A percentile compares a stretch with the other conserved stretches of the same genome.
These are phyloP conservation scores for Lota lota DNA, from an alignment of 2,113 vertebrate species.

Conservation along the genomic window DNA sequence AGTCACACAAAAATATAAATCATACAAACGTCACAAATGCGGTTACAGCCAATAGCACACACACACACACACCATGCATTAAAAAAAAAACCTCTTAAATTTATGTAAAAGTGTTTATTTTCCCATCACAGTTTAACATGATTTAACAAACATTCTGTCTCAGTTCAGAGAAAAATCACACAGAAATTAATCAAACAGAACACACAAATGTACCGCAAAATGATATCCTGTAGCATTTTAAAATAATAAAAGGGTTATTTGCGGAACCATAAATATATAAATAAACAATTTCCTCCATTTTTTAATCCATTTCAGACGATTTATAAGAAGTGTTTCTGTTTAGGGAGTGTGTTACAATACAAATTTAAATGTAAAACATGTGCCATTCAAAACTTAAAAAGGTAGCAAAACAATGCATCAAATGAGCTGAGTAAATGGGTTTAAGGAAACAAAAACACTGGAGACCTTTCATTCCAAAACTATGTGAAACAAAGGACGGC, in stretches of 20 bases:
- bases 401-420: neutral
- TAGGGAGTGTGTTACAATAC: no score
- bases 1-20: slow-evolving; percentile 21
- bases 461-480: slow-evolving; percentile 5
- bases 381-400: neutral
- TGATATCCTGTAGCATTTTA: slow-evolving; percentile 12
- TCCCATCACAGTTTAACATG: slow-evolving; percentile 36
- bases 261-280: slow-evolving; percentile 53
- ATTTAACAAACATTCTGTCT: slow-evolving; percentile 36
- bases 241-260: slow-evolving; percentile 13
- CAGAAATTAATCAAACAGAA: slow-evolving; percentile 10
- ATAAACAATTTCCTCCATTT: slow-evolving; percentile 24
- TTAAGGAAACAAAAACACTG: neutral
- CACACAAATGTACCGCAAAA: slow-evolving; percentile 18
- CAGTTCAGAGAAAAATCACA: slow-evolving; percentile 6
- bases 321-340: no score
- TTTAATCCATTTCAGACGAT: no score
- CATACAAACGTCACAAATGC: slow-evolving; percentile 12
- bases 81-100: slow-evolving; percentile 17
- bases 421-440: neutral
- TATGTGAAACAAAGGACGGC: neutral
- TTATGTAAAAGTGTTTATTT: slow-evolving; percentile 15
- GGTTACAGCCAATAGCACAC: slow-evolving; percentile 18
- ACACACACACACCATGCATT: slow-evolving; percentile 55
- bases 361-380: no score